These are phyloP conservation scores for Esox masquinongy DNA, from an alignment of 2,797 vertebrate genomes.

Conservation along the genomic window DNA sequence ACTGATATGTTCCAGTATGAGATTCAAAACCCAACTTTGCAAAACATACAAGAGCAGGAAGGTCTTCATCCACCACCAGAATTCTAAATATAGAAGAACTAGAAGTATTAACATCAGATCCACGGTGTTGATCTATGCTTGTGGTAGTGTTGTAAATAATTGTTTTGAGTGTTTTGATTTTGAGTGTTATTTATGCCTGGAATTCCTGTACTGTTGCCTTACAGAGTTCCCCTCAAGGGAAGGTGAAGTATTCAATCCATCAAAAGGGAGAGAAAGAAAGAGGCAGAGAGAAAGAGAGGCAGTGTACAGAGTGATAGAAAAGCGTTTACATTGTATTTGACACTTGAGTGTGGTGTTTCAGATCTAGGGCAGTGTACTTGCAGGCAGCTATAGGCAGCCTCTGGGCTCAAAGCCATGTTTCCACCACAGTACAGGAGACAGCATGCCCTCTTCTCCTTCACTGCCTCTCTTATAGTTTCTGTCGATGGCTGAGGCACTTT, in stretches of 20 bases:
- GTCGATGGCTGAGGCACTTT: no score
- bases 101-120: no score
- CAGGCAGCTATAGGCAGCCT: slow-evolving; percentile 58
- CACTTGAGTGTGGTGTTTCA: slow-evolving; percentile 55
- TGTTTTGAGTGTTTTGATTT: no score
- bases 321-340: slow-evolving; percentile 63
- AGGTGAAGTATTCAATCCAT: not conserved
- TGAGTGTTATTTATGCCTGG: no score
- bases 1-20: no score
- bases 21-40: no score
- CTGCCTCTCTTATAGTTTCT: slow-evolving; percentile 24
- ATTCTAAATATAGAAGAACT: no score
- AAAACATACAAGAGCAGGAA: no score
- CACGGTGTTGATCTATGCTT: no score
- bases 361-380: slow-evolving; percentile 61
- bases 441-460: not conserved
- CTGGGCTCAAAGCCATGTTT: slow-evolving; percentile 63
- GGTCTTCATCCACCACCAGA: no score
- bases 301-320: slow-evolving; percentile 44
- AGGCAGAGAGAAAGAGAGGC: not conserved
- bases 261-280: not conserved
- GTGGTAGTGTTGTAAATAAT: no score
- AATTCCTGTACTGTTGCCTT: slow-evolving; percentile 11
- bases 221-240: not conserved
- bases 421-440: slow-evolving; percentile 52